Evolutionary conservation across 2,113 vertebrate species (phyloP), one percentile per base, ranked within the genome.

Genomic region (Rhodinocichla rosea): DNA sequence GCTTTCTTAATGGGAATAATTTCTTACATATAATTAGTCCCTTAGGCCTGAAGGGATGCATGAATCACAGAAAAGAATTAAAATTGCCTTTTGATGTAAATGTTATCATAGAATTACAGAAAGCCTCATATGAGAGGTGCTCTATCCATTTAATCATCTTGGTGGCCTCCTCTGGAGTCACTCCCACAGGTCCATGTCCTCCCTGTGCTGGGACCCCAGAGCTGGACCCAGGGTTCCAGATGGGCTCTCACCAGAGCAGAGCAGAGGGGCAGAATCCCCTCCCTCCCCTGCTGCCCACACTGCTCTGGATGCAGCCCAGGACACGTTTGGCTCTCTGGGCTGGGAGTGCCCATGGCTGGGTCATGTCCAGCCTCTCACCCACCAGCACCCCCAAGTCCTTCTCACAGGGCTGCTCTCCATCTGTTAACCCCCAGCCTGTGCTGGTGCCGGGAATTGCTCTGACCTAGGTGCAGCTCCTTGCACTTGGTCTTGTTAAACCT

Each of bases 401-500:
- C 12, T 70, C 3, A 0, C 39, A 39, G n/a, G 15, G 23, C 39
- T 78, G 45, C 12, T 45, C 27, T 60, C 0, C 0, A 9, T 20
- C 18, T 45, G 4, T 1, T 70, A 33, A n/a, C 28, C 17, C 18
- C 13, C 15, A n/a, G 33, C 10, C n/a, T 47, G 7, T 0, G 1
- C 2, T 63, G 15, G 0, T 11, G 14, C 3, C 1, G 0, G 13
- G 4, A 1, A 4, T 6, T n/a, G 3, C 4, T 4, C 13, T 3
- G 4, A n/a, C 4, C 1, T 13, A 55, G 6, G 1, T 62, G 39
- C 19, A 47, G 23, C 15, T 21, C 19, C 24, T 40, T 21, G 47
- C 0, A 3, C 9, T 47, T 55, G 47, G 7, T 14, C 28, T 39
- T 53, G 11, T 24, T 16, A 30, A 53, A 62, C 10, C 8, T 24